phyloP scores from a whole-genome alignment of 2,888 invertebrate genomes.

The Drosophila formosana region DNA sequence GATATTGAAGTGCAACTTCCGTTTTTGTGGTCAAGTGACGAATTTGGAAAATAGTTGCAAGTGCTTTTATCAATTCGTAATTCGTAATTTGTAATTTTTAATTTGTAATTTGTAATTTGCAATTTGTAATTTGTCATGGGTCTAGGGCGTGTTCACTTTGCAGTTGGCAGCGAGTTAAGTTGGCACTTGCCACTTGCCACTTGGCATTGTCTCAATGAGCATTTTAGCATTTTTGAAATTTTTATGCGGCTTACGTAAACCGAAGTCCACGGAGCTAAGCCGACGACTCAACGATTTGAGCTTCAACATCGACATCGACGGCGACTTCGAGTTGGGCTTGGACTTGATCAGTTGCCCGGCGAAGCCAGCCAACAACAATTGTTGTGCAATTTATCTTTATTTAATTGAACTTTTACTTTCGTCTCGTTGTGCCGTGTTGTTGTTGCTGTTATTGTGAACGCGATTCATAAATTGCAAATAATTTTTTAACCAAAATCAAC shows the following conservation, averaged over 20 bases:
- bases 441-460: slow-evolving; percentile 51
- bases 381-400: slow-evolving; percentile 79
- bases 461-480: slow-evolving; percentile 79
- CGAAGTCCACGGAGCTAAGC: slow-evolving; percentile 23
- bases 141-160: slow-evolving; percentile 19
- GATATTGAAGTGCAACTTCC: too few species aligned
- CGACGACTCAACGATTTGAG: slow-evolving; percentile 14
- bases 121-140: slow-evolving; percentile 36
- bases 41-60: too few species aligned
- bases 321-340: slow-evolving; percentile 19
- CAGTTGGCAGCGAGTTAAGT: not conserved
- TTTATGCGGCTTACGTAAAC: slow-evolving; percentile 54
- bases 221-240: slow-evolving; percentile 45
- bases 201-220: slow-evolving; percentile 37
- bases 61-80: too few species aligned
- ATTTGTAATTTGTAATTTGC: too few species aligned
- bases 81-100: too few species aligned
- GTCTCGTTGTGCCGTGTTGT: slow-evolving; percentile 45
- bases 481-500: slow-evolving; percentile 64
- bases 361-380: slow-evolving; percentile 55
- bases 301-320: slow-evolving; percentile 5
- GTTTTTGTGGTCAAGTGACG: too few species aligned
- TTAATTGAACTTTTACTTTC: slow-evolving; percentile 79
- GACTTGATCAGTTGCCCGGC: slow-evolving; percentile 25
- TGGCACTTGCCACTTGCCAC: slow-evolving; percentile 35